phyloP scores from a whole-genome alignment of 2,888 invertebrate species.

The Cordilura impudica region DNA sequence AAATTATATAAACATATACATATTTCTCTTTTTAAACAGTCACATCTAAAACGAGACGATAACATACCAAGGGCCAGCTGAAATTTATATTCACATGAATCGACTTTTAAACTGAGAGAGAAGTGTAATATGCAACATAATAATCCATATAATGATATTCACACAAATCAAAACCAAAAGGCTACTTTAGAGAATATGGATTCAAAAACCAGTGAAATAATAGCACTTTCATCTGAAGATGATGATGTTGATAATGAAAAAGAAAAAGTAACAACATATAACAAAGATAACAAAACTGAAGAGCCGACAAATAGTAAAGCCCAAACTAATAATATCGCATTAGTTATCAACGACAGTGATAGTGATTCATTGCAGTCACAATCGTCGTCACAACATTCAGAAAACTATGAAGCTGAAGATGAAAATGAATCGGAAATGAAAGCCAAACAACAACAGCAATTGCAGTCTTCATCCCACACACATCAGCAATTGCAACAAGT shows the following conservation, averaged over 20 bases:
- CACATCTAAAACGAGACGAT: slow-evolving; percentile 78
- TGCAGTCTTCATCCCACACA: slow-evolving; percentile 27
- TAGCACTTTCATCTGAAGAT: slow-evolving; percentile 58
- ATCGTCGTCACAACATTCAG: slow-evolving; percentile 67
- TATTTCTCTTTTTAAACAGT: slow-evolving; percentile 67
- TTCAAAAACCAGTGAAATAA: slow-evolving; percentile 53
- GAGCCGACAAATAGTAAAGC: not conserved
- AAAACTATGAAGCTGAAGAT: slow-evolving; percentile 68
- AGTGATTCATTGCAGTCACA: slow-evolving; percentile 56
- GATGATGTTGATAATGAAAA: slow-evolving; percentile 14
- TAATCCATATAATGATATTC: slow-evolving; percentile 28
- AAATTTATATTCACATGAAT: slow-evolving; percentile 72
- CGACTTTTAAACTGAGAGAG: slow-evolving; percentile 58
- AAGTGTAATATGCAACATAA: slow-evolving; percentile 40
- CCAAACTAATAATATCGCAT: slow-evolving; percentile 12
- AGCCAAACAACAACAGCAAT: slow-evolving; percentile 55
- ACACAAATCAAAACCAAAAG: slow-evolving; percentile 5
- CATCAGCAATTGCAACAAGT: slow-evolving; percentile 51
- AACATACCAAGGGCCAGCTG: slow-evolving; percentile 78
- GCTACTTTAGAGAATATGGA: not conserved
- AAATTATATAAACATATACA: too few species aligned
- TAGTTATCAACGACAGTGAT: slow-evolving; percentile 52
- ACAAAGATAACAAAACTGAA: not conserved
- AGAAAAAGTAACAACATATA: not conserved
- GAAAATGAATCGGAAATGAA: slow-evolving; percentile 67